These are phyloP conservation scores for Notocelia uddmanniana DNA, from an alignment of 2,888 invertebrate species.

Conservation along the genomic window DNA sequence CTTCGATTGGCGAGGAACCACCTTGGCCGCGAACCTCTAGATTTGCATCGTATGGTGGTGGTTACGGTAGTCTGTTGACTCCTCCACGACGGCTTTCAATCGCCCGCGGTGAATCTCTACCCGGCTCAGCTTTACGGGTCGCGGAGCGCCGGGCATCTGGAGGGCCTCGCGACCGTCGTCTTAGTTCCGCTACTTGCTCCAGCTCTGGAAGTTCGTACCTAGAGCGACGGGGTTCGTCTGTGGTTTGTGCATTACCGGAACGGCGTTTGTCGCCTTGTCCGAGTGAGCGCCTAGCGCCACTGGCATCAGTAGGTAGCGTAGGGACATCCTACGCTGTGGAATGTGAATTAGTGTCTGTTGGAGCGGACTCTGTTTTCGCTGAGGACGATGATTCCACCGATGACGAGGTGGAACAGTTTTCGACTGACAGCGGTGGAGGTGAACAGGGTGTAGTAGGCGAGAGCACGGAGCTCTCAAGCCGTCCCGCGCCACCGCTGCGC, in stretches of 20 bases:
- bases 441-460: constrained; percentile 70
- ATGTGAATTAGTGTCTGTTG: constrained; percentile 89
- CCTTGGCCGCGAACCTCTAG: constrained; percentile 78
- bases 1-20: constrained; percentile 90
- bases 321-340: constrained; percentile 89
- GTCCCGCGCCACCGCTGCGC: constrained; percentile 70
- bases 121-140: constrained; percentile 85
- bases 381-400: constrained; percentile 92
- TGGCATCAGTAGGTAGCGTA: constrained; percentile 93
- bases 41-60: constrained; percentile 84
- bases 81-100: constrained; percentile 88
- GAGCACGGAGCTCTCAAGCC: constrained; percentile 76
- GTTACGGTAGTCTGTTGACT: constrained; percentile 90
- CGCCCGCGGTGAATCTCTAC: constrained; percentile 86
- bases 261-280: constrained; percentile 94
- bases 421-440: constrained; percentile 91
- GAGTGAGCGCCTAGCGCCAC: constrained; percentile 88
- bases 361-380: constrained; percentile 93
- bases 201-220: constrained; percentile 94
- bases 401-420: constrained; percentile 93
- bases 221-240: constrained; percentile 92
- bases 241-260: constrained; percentile 90
- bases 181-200: constrained; percentile 94
- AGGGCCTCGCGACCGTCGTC: constrained; percentile 85
- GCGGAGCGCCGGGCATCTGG: constrained; percentile 81